Conservation (phyloP, 2,113 vertebrate species). For the Notiomystis cincta region DNA sequence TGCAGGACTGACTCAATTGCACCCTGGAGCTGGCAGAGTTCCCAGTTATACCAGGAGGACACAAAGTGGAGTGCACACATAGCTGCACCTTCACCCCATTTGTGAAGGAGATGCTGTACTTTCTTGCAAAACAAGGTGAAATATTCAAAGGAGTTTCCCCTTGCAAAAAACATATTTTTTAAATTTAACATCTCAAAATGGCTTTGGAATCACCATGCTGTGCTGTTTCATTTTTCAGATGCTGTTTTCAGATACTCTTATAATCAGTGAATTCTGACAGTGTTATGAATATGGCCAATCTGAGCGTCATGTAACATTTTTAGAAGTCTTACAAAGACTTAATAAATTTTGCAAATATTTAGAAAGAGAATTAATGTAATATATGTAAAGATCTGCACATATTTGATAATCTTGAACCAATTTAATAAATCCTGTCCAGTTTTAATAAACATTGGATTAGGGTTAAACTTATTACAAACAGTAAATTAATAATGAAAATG, state of each 20-base stretch:
- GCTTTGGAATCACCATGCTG: neutral
- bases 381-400: slow-evolving; percentile 78
- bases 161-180: neutral
- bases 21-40: neutral
- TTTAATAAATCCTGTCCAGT: slow-evolving; percentile 76
- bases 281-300: neutral
- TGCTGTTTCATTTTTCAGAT: neutral
- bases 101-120: neutral
- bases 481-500: slow-evolving; percentile 73
- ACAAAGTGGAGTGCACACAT: neutral
- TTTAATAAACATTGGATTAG: slow-evolving; percentile 80
- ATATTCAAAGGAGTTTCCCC: neutral
- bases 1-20: neutral
- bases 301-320: slow-evolving; percentile 51
- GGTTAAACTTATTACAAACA: slow-evolving; percentile 72
- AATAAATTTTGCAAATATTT: slow-evolving; percentile 82
- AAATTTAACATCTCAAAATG: neutral
- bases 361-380: slow-evolving; percentile 75
- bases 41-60: neutral
- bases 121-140: neutral
- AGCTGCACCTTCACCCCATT: neutral
- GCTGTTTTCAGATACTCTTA: neutral
- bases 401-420: slow-evolving; percentile 80
- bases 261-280: neutral
- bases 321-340: slow-evolving; percentile 71